Evolutionary conservation across 2,888 invertebrate genomes (phyloP).

Genomic region (Drosophila atroscutellata): DNA sequence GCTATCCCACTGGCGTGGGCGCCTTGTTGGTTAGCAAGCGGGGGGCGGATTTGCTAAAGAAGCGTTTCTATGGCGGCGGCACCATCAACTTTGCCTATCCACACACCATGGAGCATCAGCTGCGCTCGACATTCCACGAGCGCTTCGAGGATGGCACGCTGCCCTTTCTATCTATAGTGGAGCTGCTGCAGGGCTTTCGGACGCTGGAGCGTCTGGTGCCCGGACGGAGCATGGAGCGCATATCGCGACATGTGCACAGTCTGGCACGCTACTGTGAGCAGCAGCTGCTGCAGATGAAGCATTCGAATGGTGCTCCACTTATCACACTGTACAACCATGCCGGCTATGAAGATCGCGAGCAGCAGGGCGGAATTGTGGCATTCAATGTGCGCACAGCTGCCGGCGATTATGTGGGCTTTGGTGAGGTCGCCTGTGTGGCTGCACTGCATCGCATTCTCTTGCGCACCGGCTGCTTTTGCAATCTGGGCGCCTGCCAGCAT

Average conservation of each 20-base stretch:
- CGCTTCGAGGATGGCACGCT: constrained; percentile 98
- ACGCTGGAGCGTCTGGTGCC: constrained; percentile 89
- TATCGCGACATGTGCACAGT: constrained; percentile 90
- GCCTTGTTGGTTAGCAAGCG: constrained; percentile 91
- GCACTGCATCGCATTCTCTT: constrained; percentile 93
- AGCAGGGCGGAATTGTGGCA: constrained; percentile 94
- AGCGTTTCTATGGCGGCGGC: constrained; percentile 96
- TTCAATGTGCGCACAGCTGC: constrained; percentile 93
- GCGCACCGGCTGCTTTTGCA: constrained; percentile 98
- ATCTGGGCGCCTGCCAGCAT: constrained; percentile 96
- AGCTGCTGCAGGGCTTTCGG: constrained; percentile 93
- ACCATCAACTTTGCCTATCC: constrained; percentile 94
- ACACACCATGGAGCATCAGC: constrained; percentile 89
- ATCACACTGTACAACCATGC: constrained; percentile 91
- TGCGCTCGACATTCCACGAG: constrained; percentile 89
- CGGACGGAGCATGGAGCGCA: constrained; percentile 86
- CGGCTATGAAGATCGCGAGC: constrained; percentile 87
- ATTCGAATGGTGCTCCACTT: constrained; percentile 90
- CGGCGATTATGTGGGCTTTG: constrained; percentile 93
- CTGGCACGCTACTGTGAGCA: constrained; percentile 91
- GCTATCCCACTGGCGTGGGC: constrained; percentile 97
- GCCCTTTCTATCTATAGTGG: constrained; percentile 93
- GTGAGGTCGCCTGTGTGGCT: constrained; percentile 96
- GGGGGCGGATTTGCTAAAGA: constrained; percentile 82
- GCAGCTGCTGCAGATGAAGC: constrained; percentile 87